These are phyloP conservation scores for Pachydiplax longipennis DNA, from an alignment of 2,888 invertebrate species.

Conservation along the genomic window DNA sequence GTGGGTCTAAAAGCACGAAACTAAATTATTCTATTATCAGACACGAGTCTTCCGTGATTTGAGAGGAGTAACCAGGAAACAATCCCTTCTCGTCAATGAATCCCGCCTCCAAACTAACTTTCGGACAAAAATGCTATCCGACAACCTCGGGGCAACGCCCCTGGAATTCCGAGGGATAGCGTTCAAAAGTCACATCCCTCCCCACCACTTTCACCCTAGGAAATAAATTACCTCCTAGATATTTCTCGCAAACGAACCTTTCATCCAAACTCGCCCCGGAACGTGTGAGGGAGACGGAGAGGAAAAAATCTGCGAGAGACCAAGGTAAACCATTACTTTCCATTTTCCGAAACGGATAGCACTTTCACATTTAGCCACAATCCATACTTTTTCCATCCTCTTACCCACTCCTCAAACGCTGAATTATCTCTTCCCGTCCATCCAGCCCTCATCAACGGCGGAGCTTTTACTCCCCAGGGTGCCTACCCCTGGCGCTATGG, in stretches of 20 bases:
- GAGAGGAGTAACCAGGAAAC: too few relatives aligned
- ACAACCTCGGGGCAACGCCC: too few relatives aligned
- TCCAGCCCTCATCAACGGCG: background rate
- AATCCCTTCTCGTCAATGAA: too few relatives aligned
- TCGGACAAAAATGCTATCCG: too few relatives aligned
- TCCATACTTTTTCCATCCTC: background rate
- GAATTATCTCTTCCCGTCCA: background rate
- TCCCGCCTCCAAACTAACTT: too few relatives aligned
- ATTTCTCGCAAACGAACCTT: background rate
- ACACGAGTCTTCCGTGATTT: too few relatives aligned
- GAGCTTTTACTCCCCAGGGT: background rate
- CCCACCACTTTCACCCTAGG: background rate
- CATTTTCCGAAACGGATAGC: background rate
- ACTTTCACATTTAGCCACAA: background rate
- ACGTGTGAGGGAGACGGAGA: background rate
- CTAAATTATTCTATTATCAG: too few relatives aligned
- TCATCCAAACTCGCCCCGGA: background rate
- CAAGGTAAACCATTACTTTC: background rate
- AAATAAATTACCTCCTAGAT: background rate
- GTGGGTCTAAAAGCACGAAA: too few relatives aligned
- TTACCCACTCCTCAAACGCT: background rate
- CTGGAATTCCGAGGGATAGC: background rate
- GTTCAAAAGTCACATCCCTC: background rate
- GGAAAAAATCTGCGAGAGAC: background rate
- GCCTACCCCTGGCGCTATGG: background rate